Evolutionary conservation across 2,888 invertebrate species (phyloP), one percentile per base, ranked within the genome.

Genomic region (Pyralis farinalis): DNA sequence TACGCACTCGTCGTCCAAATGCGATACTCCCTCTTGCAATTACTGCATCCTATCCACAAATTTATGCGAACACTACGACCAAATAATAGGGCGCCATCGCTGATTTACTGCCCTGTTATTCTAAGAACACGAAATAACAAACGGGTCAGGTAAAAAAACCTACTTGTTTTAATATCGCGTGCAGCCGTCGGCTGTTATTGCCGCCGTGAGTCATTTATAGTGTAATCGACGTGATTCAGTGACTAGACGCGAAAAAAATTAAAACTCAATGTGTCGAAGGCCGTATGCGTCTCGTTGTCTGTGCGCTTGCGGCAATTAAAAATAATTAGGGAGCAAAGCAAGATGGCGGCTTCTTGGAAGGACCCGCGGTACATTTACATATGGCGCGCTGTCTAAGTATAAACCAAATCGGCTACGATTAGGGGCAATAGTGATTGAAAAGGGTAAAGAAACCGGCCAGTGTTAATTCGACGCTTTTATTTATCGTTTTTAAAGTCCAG

Each of bases 191-290:
- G 31, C 37, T 56, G 58, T 56, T 56, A 50, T 32, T 39, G 56
- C 55, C 54, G 58, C 55, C 61, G 67, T 81, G 82, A 80, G 51
- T 80, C 79, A 78, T 69, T 72, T 67, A 64, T 64, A 70, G 56
- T 60, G 79, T 75, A 81, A 79, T 77, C 78, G 72, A 71, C 51
- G 64, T 76, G 80, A 80, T 75, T 72, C 79, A 70, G 69, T 63
- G 70, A 73, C 85, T 86, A 86, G 86, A 86, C 86, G 80, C 78
- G 78, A 81, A 86, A 86, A 84, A 86, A 86, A 81, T 69, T 68
- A 63, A 65, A 71, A 66, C 60, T 71, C 69, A 64, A 74, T 77
- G 77, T 80, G 74, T 75, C 75, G 83, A 84, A 85, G 86, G 85
- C 81, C 83, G 77, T 71, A 70, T 63, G 66, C 65, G 65, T 61